A percentile compares a stretch with the other conserved stretches of the same genome.
phyloP scores from a whole-genome alignment of 2,888 invertebrate species.

The Crossocerus cetratus region DNA sequence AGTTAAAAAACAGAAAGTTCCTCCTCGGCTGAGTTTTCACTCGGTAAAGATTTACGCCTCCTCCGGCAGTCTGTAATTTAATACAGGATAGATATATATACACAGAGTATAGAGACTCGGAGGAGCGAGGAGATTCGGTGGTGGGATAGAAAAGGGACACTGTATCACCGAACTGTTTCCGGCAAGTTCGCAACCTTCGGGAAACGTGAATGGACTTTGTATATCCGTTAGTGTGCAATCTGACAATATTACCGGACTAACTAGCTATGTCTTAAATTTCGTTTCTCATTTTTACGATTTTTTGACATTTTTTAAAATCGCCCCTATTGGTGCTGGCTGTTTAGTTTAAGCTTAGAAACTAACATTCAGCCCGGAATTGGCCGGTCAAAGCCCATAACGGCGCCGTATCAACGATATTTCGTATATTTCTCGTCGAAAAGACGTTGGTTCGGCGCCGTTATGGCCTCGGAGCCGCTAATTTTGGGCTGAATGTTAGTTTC shows the following conservation, averaged over 20 bases:
- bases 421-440: too few relatives aligned
- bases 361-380: too few relatives aligned
- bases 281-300: too few relatives aligned
- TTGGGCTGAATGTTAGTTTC: too few relatives aligned
- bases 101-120: too few relatives aligned
- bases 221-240: conserved; percentile 26
- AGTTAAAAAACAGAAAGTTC: conserved; percentile 51
- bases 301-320: too few relatives aligned
- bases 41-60: conserved; percentile 59
- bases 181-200: conserved; percentile 23
- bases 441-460: too few relatives aligned
- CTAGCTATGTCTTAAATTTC: background rate
- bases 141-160: conserved; percentile 53
- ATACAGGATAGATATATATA: conserved; percentile 44
- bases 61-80: conserved; percentile 56
- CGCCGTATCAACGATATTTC: too few relatives aligned
- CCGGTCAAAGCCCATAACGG: too few relatives aligned
- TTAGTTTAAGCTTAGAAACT: too few relatives aligned
- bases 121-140: conserved; percentile 29
- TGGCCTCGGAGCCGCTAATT: too few relatives aligned
- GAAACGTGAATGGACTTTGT: conserved; percentile 60
- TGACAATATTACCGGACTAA: conserved; percentile 35
- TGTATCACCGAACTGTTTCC: conserved; percentile 30
- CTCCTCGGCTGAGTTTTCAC: conserved; percentile 40
- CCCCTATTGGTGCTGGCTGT: too few relatives aligned